Conservation (phyloP, 2,113 vertebrate genomes). For the Vombatus ursinus region DNA sequence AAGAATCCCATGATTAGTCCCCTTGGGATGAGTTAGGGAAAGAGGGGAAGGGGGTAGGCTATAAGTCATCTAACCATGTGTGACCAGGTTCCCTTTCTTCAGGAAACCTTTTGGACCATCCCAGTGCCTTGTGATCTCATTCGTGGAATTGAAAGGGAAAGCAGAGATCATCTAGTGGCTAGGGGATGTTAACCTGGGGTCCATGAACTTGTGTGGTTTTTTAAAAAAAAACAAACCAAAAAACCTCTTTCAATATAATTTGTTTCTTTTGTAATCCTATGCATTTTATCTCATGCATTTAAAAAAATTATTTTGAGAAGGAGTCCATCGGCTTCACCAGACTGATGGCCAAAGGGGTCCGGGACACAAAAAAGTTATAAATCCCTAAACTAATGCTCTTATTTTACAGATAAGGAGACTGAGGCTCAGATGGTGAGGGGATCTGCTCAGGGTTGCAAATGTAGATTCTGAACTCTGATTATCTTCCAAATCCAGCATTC, state of each 20-base stretch:
- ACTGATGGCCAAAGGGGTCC: not conserved
- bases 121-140: not conserved
- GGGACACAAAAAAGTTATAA: not conserved
- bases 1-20: conserved; percentile 1
- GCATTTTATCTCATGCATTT: not conserved
- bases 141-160: not conserved
- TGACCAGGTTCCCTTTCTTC: not conserved
- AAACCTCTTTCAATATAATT: not conserved
- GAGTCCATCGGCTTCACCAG: not conserved
- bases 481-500: not conserved
- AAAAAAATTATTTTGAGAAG: not conserved
- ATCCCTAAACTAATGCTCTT: not conserved
- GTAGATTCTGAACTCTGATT: not conserved
- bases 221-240: not conserved
- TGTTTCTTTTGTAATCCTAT: not conserved
- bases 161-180: not conserved
- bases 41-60: not conserved
- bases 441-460: not conserved
- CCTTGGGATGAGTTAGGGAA: not conserved
- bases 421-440: not conserved
- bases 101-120: not conserved
- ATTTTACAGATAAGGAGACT: not conserved
- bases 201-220: not conserved
- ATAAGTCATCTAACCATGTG: not conserved
- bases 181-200: not conserved